A percentile compares a stretch with the other conserved stretches of the same genome.
Evolutionary conservation across 2,888 invertebrate species (phyloP).

Genomic region (Orthonychiurus folsomi): DNA sequence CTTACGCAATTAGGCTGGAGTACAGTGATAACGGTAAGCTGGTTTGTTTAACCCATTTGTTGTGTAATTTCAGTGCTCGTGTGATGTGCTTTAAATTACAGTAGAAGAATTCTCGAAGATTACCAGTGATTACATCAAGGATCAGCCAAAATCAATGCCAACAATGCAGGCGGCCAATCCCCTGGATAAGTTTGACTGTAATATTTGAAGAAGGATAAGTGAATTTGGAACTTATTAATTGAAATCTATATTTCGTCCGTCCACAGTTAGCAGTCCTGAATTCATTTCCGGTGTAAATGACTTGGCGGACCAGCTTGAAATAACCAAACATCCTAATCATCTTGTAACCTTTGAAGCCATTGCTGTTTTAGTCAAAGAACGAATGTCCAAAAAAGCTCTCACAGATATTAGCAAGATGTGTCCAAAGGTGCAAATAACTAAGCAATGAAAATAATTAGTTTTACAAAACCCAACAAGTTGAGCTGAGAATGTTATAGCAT

Average conservation of each 20-base stretch:
- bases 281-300: conserved; percentile 73
- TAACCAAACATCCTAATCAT: conserved; percentile 72
- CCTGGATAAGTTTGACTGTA: conserved; percentile 76
- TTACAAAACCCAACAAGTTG: conserved; percentile 1
- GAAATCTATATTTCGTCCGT: no score
- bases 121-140: conserved; percentile 53
- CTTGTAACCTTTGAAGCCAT: conserved; percentile 63
- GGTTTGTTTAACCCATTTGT: no score
- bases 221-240: no score
- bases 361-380: conserved; percentile 52
- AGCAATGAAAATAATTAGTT: no score
- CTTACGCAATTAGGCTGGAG: conserved; percentile 71
- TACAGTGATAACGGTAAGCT: conserved; percentile 70
- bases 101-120: conserved; percentile 48
- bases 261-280: conserved; percentile 65
- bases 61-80: no score
- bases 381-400: conserved; percentile 54
- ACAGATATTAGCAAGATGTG: conserved; percentile 50
- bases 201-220: no score
- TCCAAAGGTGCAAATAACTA: conserved; percentile 47
- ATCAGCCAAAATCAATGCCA: conserved; percentile 55
- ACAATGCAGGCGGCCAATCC: conserved; percentile 70
- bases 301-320: conserved; percentile 67
- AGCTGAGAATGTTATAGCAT: background rate
- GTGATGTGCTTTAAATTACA: no score